phyloP scores from a whole-genome alignment of 2,888 invertebrate species.

The Caenorhabditis macrosperma region DNA sequence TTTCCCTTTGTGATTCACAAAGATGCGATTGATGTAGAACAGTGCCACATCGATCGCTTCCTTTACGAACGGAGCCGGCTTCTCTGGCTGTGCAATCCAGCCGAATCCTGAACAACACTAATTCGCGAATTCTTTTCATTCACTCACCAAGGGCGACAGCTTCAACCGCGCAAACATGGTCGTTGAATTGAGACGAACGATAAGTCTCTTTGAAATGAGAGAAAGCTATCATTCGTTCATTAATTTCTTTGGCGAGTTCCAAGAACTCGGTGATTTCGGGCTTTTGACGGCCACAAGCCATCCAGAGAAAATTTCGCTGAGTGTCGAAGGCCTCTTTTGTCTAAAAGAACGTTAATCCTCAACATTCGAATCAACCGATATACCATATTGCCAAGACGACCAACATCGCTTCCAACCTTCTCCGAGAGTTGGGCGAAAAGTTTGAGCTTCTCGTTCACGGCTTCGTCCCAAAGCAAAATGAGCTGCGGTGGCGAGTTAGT shows the following conservation, averaged over 20 bases:
- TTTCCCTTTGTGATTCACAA: conserved; percentile 79
- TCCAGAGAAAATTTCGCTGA: conserved; percentile 15
- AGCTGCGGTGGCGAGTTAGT: background rate
- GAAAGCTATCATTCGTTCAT: background rate
- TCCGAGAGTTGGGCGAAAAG: background rate
- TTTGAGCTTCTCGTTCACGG: background rate
- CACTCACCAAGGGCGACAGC: conserved; percentile 86
- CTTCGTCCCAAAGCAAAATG: background rate
- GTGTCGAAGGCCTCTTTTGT: background rate
- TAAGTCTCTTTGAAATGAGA: conserved; percentile 89
- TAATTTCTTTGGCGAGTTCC: background rate
- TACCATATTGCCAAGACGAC: background rate
- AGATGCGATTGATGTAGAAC: conserved; percentile 86
- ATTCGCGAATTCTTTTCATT: too few relatives aligned
- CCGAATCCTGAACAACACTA: conserved; percentile 94
- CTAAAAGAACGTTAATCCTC: background rate
- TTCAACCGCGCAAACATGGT: conserved; percentile 94
- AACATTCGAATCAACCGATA: too few relatives aligned
- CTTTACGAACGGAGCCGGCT: conserved; percentile 96
- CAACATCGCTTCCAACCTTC: background rate
- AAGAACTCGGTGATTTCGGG: background rate
- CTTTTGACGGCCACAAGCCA: conserved; percentile 1
- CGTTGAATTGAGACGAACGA: conserved; percentile 89
- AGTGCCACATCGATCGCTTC: conserved; percentile 98
- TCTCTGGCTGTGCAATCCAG: conserved; percentile 85